Evolutionary conservation across 2,888 invertebrate genomes (phyloP), one percentile per base, ranked within the genome.

Genomic region (Chorisops tibialis): DNA sequence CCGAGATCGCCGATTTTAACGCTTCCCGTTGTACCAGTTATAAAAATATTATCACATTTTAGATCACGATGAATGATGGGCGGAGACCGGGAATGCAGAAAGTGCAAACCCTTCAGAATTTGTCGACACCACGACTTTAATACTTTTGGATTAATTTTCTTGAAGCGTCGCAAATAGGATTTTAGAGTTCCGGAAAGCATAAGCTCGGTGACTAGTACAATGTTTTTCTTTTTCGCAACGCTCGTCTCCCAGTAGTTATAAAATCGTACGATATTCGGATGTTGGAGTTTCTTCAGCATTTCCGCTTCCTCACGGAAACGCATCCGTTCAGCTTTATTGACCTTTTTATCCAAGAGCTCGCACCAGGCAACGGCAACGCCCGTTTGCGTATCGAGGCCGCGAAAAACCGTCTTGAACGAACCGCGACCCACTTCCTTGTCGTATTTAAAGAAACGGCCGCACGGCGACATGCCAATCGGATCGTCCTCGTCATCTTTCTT

Each of bases 1-100:
- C 99, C 99, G 67, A 99, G 83, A 81, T 99, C 99, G 16, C 99
- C 99, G 74, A 99, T 99, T 82, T 99, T 99, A 41, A 99, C 99
- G 72, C 94, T 95, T 66, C 99, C 99, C 79, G 98, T 98, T 61
- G 97, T 96, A 67, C 99, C 99, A 61, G 98, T 98, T 74, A 99
- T 98, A 81, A 99, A 99, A 78, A 99, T 98, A 81, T 99, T 99
- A 83, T 99, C 99, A 82, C 98, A 99, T 81, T 99, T 99, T 75
- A 99, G 85, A 83, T 79, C 83, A 76, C 96, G 87, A 81, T 98
- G 98, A 73, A 98, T 97, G 71, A 98, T 96, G 59, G 96, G 95
- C 58, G 96, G 96, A 59, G 92, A 87, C 68, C 98, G 85, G 45
- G 97, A 96, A 80, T 99, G 99, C 62, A 99, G 84, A 79, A 98